These are phyloP conservation scores for Erebia aethiops DNA, from an alignment of 2,888 invertebrate genomes.

Conservation along the genomic window DNA sequence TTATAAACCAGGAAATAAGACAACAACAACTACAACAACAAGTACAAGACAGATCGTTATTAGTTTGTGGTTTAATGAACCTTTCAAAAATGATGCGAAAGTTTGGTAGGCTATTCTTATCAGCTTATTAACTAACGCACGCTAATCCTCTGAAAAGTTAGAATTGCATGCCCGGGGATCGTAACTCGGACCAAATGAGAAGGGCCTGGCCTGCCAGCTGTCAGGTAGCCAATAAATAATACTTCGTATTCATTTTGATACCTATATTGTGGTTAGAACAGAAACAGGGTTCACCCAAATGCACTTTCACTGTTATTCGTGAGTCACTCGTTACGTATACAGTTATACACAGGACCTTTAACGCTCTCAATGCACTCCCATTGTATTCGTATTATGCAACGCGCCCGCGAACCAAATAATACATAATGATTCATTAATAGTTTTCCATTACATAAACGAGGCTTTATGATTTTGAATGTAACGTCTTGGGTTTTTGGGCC, in stretches of 20 bases:
- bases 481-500: neutral
- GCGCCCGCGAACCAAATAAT: slow-evolving; percentile 55
- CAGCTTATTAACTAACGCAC: too few species aligned
- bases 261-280: slow-evolving; percentile 1
- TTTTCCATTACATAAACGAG: too few species aligned
- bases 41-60: too few species aligned
- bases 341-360: slow-evolving; percentile 74
- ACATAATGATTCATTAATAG: slow-evolving; percentile 57
- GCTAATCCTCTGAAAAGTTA: too few species aligned
- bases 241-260: neutral
- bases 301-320: slow-evolving; percentile 74
- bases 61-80: too few species aligned
- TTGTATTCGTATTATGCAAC: slow-evolving; percentile 65
- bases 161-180: too few species aligned
- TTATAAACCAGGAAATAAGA: too few species aligned
- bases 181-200: too few species aligned
- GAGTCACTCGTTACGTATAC: slow-evolving; percentile 69
- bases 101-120: too few species aligned
- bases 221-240: neutral
- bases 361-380: slow-evolving; percentile 51
- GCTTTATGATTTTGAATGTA: slow-evolving; percentile 13
- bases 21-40: too few species aligned
- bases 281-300: slow-evolving; percentile 48
- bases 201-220: too few species aligned
- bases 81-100: too few species aligned